phyloP scores from a whole-genome alignment of 2,797 vertebrate species.

The Dryobates pubescens region DNA sequence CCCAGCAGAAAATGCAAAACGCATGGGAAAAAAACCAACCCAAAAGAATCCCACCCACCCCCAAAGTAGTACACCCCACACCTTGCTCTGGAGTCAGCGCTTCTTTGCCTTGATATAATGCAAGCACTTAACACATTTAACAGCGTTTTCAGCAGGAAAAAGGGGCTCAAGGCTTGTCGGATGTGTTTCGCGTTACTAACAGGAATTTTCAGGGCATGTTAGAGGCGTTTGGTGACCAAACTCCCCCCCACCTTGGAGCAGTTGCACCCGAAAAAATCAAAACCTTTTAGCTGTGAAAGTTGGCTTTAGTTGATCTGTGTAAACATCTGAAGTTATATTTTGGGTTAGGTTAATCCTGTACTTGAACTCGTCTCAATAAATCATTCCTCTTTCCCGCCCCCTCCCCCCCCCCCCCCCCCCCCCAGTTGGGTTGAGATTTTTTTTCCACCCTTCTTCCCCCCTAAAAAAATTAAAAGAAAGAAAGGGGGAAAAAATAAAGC shows the following conservation, averaged over 20 bases:
- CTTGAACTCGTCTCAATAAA: slow-evolving; percentile 55
- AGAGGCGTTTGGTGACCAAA: neutral
- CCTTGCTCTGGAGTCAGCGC: neutral
- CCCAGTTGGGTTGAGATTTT: no score
- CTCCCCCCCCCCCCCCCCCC: no score
- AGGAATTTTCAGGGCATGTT: neutral
- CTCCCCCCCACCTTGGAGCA: neutral
- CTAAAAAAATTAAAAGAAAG: no score
- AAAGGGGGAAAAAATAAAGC: neutral
- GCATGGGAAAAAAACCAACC: neutral
- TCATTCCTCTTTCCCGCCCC: neutral
- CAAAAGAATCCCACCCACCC: neutral
- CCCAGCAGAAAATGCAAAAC: neutral
- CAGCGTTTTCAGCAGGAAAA: slow-evolving; percentile 7
- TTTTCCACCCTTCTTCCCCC: accelerated
- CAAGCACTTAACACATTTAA: slow-evolving; percentile 21
- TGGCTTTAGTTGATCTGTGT: neutral
- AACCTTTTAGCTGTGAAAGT: neutral
- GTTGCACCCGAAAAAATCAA: neutral
- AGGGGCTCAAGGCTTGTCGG: neutral
- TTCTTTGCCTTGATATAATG: neutral
- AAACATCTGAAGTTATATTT: slow-evolving; percentile 26
- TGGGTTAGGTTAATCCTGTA: slow-evolving; percentile 41
- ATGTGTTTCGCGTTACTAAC: slow-evolving; percentile 10
- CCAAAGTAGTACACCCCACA: neutral